A percentile compares a stretch with the other conserved stretches of the same genome.
Conservation (phyloP, 2,888 invertebrate genomes). For the Drosophila kanekoi region DNA sequence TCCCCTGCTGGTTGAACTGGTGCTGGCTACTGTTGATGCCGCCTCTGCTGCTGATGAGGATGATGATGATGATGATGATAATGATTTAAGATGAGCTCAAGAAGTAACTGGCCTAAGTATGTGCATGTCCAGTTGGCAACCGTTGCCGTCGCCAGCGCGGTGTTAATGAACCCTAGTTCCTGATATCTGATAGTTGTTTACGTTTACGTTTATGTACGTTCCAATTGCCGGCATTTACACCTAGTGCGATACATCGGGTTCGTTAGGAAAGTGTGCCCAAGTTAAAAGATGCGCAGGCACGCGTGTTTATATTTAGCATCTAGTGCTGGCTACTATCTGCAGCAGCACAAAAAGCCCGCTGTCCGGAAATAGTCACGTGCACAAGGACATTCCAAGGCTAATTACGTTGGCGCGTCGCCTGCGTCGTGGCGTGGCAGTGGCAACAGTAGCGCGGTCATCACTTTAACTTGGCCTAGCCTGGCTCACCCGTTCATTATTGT, state of each 20-base stretch:
- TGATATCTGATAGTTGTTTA: constrained; percentile 60
- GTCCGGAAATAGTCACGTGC: constrained; percentile 73
- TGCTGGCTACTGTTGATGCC: neutral
- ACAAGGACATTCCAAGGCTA: constrained; percentile 81
- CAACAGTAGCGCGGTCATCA: constrained; percentile 19
- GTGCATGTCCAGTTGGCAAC: constrained; percentile 57
- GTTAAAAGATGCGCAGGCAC: constrained; percentile 77
- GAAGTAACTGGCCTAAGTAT: constrained; percentile 6
- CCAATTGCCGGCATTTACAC: constrained; percentile 57
- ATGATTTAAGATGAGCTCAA: constrained; percentile 44
- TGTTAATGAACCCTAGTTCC: constrained; percentile 73
- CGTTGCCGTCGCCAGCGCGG: constrained; percentile 28
- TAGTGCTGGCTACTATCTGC: constrained; percentile 15
- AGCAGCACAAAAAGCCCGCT: constrained; percentile 33
- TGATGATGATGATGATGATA: constrained; percentile 1
- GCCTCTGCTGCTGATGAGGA: neutral
- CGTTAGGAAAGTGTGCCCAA: constrained; percentile 78
- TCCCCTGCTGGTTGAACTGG: neutral
- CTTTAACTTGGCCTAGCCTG: constrained; percentile 32
- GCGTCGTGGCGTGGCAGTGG: constrained; percentile 7
- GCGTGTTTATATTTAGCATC: constrained; percentile 78
- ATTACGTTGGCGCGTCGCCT: constrained; percentile 69
- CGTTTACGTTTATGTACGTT: constrained; percentile 47
- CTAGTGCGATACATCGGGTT: constrained; percentile 47
- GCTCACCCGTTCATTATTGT: constrained; percentile 65